Base-by-base conservation (phyloP, 2,888 invertebrate genomes). In the Lasioglossum calceatum region DNA sequence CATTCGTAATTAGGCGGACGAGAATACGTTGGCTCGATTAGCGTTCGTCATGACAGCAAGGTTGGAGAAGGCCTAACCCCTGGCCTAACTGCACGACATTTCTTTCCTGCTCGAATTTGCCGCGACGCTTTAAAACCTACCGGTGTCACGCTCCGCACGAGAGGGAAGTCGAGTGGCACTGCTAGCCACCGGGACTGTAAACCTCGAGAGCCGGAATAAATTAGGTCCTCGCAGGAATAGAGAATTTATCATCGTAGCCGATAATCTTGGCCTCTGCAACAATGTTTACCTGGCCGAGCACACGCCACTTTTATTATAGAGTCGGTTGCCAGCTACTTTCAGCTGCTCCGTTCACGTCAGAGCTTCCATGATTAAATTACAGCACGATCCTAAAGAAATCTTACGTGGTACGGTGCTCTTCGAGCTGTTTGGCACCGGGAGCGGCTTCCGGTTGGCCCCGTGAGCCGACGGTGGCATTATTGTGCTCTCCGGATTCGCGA, bases 131-230 rank as follows among this genome's bases (percentile, higher is more conserved):
- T 94, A 92, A 94, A 93, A 70, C 39, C 70, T 86, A 89, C 85
- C 88, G 90, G 90, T 92, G 94, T 94, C 94, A 93, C 93, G 94
- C 93, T 94, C 91, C 85, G 90, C 89, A 90, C 90, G 90, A 91
- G 92, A 70, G 42, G 70, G 23, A 70, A 79, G 91, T 94, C 92
- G 94, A 94, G 94, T 94, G 94, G 94, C 93, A 94, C 93, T 93
- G 92, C 94, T 94, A 93, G 92, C 93, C 94, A 91, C 94, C 92
- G 90, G 93, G 81, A 92, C 92, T 93, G 92, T 91, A 92, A 91
- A 91, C 88, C 92, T 90, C 78, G 82, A 87, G 82, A 86, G 67
- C 81, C 83, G 23, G 87, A 90, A 92, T 93, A 93, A 92, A 93
- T 92, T 91, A 90, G 85, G 72, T 84, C 75, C 87, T 84, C 79